Conservation (phyloP, 2,888 invertebrate species). For the Xestoiulus laeticollis region DNA sequence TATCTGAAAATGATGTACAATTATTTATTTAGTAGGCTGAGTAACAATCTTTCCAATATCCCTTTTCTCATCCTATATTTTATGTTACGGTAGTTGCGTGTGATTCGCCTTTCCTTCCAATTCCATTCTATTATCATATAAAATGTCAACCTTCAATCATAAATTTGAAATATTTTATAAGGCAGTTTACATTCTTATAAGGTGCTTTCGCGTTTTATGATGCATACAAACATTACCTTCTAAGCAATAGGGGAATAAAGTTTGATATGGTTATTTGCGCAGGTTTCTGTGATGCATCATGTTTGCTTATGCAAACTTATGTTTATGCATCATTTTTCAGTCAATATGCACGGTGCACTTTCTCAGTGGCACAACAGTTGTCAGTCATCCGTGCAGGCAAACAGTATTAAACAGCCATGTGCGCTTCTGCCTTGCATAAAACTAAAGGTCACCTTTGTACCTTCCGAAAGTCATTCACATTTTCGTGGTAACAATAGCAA, state of each 20-base stretch:
- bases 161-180: slow-evolving; percentile 40
- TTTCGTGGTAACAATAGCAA: not conserved
- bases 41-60: not conserved
- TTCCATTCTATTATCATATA: not conserved
- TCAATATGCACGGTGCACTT: not conserved
- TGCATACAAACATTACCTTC: not conserved
- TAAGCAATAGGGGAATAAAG: not conserved
- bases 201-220: slow-evolving; percentile 37
- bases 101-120: not conserved
- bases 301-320: slow-evolving; percentile 30
- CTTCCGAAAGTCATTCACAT: not conserved
- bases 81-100: not conserved
- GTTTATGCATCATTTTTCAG: slow-evolving; percentile 12
- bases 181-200: slow-evolving; percentile 39
- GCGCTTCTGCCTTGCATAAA: not conserved
- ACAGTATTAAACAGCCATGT: not conserved
- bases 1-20: not conserved
- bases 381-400: not conserved
- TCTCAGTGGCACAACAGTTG: not conserved
- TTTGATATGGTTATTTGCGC: slow-evolving; percentile 7
- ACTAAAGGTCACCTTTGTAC: not conserved
- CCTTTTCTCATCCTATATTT: slow-evolving; percentile 11
- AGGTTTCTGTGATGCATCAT: slow-evolving; percentile 19
- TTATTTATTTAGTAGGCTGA: not conserved
- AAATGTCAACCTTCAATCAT: slow-evolving; percentile 39